Percentiles rank a stretch among this genome's conserved stretches.
phyloP scores from a whole-genome alignment of 2,113 vertebrate genomes.

The Pterophyllum scalare region DNA sequence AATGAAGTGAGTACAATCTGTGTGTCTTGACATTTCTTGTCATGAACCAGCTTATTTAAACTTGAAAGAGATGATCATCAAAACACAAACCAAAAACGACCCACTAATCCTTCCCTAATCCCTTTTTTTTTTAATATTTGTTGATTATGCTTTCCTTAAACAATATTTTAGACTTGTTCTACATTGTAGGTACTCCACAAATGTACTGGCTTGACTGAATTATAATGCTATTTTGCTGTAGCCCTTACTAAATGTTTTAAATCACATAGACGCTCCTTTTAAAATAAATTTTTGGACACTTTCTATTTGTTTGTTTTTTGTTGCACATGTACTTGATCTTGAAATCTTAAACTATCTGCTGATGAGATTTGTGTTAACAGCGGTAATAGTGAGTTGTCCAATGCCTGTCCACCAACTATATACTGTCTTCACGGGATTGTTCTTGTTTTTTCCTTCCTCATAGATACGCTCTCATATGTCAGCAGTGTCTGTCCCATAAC shows the following conservation, averaged over 20 bases:
- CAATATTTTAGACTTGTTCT: neutral
- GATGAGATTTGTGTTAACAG: neutral
- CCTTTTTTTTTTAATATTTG: neutral
- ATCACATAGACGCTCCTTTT: neutral
- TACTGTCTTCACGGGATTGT: conserved; percentile 38
- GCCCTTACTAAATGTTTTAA: neutral
- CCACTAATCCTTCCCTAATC: too few relatives aligned
- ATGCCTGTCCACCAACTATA: conserved; percentile 3
- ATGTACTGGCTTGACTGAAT: neutral
- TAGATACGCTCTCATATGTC: conserved; percentile 97
- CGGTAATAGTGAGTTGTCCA: neutral
- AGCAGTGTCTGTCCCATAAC: conserved; percentile 98
- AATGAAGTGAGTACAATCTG: neutral
- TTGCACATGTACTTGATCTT: neutral
- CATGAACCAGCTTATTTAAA: neutral
- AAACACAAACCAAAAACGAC: neutral
- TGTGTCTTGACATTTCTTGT: neutral
- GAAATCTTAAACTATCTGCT: neutral
- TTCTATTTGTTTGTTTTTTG: neutral
- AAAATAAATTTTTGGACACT: neutral
- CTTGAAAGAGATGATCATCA: neutral
- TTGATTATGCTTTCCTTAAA: neutral
- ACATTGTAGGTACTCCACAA: neutral
- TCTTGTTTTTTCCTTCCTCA: conserved; percentile 44
- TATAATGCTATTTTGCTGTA: neutral